phyloP scores from a whole-genome alignment of 1,140 invertebrate genomes.

The Lepidostoma basale region DNA sequence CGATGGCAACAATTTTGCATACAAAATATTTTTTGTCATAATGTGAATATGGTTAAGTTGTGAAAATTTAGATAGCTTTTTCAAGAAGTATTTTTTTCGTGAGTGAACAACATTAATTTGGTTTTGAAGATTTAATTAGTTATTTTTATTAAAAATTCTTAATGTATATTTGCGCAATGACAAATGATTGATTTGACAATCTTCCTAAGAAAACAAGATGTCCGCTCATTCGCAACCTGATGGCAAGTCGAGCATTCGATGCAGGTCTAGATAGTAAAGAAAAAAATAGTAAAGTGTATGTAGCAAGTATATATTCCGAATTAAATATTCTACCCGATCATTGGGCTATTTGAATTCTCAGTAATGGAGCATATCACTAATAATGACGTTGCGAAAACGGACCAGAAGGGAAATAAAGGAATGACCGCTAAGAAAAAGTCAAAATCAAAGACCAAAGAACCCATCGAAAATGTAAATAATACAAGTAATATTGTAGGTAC shows the following conservation, averaged over 20 bases:
- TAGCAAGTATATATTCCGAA: not conserved
- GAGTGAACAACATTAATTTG: not conserved
- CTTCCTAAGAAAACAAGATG: slow-evolving; percentile 35
- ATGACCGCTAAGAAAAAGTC: slow-evolving; percentile 33
- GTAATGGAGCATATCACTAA: slow-evolving; percentile 32
- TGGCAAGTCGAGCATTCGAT: slow-evolving; percentile 24
- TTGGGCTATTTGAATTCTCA: not conserved
- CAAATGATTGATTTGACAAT: slow-evolving; percentile 28
- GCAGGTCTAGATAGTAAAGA: slow-evolving; percentile 30
- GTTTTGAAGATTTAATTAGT: not conserved
- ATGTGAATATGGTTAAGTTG: slow-evolving; percentile 37
- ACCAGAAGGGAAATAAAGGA: slow-evolving; percentile 26
- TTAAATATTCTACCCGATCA: not conserved
- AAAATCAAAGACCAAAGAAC: slow-evolving; percentile 37
- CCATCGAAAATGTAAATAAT: slow-evolving; percentile 33
- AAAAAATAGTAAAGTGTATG: slow-evolving; percentile 25
- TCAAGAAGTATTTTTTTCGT: slow-evolving; percentile 25
- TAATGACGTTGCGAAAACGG: slow-evolving; percentile 29
- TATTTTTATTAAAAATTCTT: not conserved
- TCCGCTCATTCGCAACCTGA: slow-evolving; percentile 38
- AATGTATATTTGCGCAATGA: slow-evolving; percentile 4
- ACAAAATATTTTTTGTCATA: slow-evolving; percentile 33
- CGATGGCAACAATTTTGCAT: slow-evolving; percentile 6
- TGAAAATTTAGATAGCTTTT: slow-evolving; percentile 31
- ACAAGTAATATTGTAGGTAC: slow-evolving; percentile 8